Evolutionary conservation across 2,797 vertebrate genomes (phyloP).

Genomic region (Garrulus glandarius): DNA sequence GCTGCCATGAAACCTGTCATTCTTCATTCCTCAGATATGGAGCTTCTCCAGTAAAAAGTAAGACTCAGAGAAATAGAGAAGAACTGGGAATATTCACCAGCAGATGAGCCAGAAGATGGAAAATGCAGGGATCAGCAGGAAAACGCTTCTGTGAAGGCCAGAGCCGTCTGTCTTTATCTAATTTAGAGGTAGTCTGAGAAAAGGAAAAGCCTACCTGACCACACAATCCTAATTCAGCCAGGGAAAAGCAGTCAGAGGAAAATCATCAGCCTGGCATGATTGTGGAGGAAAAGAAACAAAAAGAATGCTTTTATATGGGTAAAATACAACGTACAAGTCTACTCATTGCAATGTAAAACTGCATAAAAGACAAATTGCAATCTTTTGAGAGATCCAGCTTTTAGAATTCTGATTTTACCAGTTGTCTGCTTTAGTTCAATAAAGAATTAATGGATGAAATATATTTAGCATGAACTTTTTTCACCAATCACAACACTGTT

Average conservation of each 20-base stretch:
- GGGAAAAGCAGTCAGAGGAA: neutral
- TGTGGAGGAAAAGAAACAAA: neutral
- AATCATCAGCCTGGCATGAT: neutral
- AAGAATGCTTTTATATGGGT: rapidly evolving
- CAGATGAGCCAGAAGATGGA: neutral
- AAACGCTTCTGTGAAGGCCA: neutral
- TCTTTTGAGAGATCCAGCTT: neutral
- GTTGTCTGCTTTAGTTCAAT: neutral
- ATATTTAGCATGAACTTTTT: rapidly evolving
- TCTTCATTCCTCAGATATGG: neutral
- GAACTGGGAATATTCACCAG: neutral
- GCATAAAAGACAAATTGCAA: neutral
- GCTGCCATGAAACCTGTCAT: neutral
- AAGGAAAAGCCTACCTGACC: neutral
- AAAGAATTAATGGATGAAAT: neutral
- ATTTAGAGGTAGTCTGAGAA: neutral
- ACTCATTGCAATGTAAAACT: neutral
- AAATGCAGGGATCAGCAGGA: neutral
- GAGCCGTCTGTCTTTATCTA: neutral
- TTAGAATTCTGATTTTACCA: neutral
- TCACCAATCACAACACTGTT: neutral
- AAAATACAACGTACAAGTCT: neutral
- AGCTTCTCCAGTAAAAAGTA: neutral
- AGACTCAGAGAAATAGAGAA: neutral
- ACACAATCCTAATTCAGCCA: neutral